These are phyloP conservation scores for Zaprionus tsacasi DNA, from an alignment of 1,140 invertebrate genomes.

Conservation along the genomic window DNA sequence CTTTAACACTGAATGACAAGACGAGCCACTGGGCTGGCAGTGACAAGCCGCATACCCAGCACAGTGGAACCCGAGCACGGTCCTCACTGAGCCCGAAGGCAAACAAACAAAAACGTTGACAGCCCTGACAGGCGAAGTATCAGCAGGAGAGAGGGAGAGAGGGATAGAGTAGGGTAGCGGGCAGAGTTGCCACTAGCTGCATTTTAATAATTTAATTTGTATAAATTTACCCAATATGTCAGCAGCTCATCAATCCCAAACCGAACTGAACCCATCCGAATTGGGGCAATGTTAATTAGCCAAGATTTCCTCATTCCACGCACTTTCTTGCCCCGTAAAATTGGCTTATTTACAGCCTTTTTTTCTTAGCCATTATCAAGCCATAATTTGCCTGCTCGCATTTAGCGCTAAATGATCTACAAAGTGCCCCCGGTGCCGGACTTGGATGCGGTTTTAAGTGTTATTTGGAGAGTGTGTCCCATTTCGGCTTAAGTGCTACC, in stretches of 20 bases:
- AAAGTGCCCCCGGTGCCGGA: conserved; percentile 54
- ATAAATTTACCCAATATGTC: conserved; percentile 78
- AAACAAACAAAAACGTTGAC: conserved; percentile 60
- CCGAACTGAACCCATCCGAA: conserved; percentile 22
- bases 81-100: conserved; percentile 9
- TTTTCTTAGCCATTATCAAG: conserved; percentile 40
- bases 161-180: neutral
- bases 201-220: conserved; percentile 79
- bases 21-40: conserved; percentile 62
- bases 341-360: conserved; percentile 56
- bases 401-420: conserved; percentile 70
- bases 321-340: conserved; percentile 49
- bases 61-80: conserved; percentile 1
- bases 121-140: conserved; percentile 55
- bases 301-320: conserved; percentile 25
- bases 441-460: conserved; percentile 64
- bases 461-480: conserved; percentile 52
- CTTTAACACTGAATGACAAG: conserved; percentile 20
- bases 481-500: conserved; percentile 70
- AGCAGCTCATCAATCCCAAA: conserved; percentile 54
- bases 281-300: conserved; percentile 49
- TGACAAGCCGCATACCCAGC: conserved; percentile 71
- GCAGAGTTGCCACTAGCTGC: conserved; percentile 9
- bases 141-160: neutral
- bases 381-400: conserved; percentile 78